Evolutionary conservation across 2,888 invertebrate species (phyloP).

Genomic region (Cryptophagus acutangulus): DNA sequence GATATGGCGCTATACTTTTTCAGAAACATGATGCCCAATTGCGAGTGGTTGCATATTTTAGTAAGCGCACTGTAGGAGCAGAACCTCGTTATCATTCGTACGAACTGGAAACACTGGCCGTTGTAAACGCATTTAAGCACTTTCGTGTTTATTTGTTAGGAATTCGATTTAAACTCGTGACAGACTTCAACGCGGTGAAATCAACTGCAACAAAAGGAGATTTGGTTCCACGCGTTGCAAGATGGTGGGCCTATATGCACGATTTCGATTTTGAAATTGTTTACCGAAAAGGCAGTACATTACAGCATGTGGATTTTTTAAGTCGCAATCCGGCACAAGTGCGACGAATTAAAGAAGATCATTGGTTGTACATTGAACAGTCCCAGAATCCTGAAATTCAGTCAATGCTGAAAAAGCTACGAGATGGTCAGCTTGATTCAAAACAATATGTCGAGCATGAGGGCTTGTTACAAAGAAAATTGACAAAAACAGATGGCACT

Average conservation of each 20-base stretch:
- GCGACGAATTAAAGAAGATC: conserved; percentile 14
- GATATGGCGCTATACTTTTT: conserved; percentile 29
- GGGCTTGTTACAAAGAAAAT: no score
- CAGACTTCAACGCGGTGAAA: conserved; percentile 37
- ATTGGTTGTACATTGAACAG: conserved; percentile 19
- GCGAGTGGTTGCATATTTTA: conserved; percentile 34
- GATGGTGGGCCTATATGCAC: conserved; percentile 21
- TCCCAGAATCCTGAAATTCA: conserved; percentile 10
- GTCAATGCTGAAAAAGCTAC: conserved; percentile 11
- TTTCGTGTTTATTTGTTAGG: conserved; percentile 37
- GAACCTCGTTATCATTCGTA: conserved; percentile 38
- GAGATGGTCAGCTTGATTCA: conserved; percentile 10
- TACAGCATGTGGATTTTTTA: conserved; percentile 22
- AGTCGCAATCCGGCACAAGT: conserved; percentile 20
- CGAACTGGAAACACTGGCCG: conserved; percentile 40
- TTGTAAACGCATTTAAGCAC: conserved; percentile 34
- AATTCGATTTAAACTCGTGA: conserved; percentile 29
- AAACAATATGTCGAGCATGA: conserved; percentile 10
- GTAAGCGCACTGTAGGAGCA: conserved; percentile 31
- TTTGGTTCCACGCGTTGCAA: conserved; percentile 32
- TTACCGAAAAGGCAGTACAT: conserved; percentile 14
- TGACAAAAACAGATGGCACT: no score
- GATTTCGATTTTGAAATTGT: conserved; percentile 20
- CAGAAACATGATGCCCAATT: conserved; percentile 25
- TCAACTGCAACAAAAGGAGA: conserved; percentile 30